Evolutionary conservation across 2,888 invertebrate genomes (phyloP).

Genomic region (Gari tellinella): DNA sequence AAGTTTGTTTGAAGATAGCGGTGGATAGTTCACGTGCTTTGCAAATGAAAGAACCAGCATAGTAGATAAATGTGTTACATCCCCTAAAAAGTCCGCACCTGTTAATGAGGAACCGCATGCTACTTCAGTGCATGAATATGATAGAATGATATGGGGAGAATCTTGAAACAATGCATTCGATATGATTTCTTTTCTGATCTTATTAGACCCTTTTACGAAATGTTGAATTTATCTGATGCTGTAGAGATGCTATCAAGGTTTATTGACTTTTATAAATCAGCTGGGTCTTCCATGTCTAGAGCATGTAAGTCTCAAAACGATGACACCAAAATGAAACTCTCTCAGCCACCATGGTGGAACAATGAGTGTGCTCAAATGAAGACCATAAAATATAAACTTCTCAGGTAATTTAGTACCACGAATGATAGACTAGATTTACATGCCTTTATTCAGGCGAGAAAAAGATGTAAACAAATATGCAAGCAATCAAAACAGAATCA

Average conservation of each 20-base stretch:
- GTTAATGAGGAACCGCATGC: background rate
- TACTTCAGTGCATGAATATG: background rate
- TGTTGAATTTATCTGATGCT: background rate
- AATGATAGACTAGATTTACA: too few species aligned
- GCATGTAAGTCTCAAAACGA: background rate
- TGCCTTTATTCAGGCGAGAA: too few species aligned
- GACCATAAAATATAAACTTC: background rate
- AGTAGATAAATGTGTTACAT: conserved; percentile 7
- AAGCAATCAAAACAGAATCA: too few species aligned
- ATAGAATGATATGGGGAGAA: background rate
- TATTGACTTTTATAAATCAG: background rate
- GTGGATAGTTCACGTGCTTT: conserved; percentile 19
- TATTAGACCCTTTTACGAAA: background rate
- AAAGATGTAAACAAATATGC: too few species aligned
- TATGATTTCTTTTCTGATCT: conserved; percentile 2
- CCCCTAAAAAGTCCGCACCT: background rate
- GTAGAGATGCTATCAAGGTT: background rate
- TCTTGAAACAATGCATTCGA: background rate
- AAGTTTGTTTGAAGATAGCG: conserved; percentile 3
- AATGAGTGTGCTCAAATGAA: background rate
- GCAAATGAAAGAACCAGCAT: conserved; percentile 28
- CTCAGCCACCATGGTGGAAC: conserved; percentile 11
- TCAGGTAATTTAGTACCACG: background rate
- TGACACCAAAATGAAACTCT: background rate
- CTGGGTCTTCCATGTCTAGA: background rate